phyloP scores from a whole-genome alignment of 2,797 vertebrate species.

The Cyprinodon diabolis region DNA sequence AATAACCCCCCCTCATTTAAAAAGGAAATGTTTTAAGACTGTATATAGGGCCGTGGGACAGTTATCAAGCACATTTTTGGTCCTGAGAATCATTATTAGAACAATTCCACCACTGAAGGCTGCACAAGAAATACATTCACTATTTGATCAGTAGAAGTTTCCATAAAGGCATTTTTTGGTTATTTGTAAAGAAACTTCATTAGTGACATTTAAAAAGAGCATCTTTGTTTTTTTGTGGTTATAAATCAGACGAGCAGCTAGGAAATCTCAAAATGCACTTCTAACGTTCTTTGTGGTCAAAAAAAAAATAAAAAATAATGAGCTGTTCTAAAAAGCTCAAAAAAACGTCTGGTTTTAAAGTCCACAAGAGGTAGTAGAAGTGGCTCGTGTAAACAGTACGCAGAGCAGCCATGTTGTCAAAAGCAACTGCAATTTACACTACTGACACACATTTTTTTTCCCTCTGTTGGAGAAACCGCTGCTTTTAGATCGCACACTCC shows the following conservation, averaged over 20 bases:
- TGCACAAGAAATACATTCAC: constrained; percentile 58
- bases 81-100: constrained; percentile 70
- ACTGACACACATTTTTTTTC: constrained; percentile 25
- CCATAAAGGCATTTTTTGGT: constrained; percentile 48
- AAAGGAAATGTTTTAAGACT: constrained; percentile 19
- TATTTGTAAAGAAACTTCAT: constrained; percentile 36
- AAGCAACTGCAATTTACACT: constrained; percentile 13
- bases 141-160: constrained; percentile 31
- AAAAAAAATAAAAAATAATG: constrained; percentile 16
- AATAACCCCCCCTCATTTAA: constrained; percentile 19
- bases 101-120: constrained; percentile 64
- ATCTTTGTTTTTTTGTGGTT: constrained; percentile 9
- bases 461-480: neutral
- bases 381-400: constrained; percentile 62
- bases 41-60: constrained; percentile 45
- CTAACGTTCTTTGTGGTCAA: constrained; percentile 15
- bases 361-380: constrained; percentile 68
- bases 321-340: constrained; percentile 37
- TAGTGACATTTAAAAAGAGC: constrained; percentile 43
- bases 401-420: constrained; percentile 39
- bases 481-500: neutral
- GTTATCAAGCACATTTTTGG: constrained; percentile 55
- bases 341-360: constrained; percentile 39
- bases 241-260: constrained; percentile 54
- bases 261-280: constrained; percentile 38